Evolutionary conservation across 2,113 vertebrate genomes (phyloP).

Genomic region (Mionectes macconnelli): DNA sequence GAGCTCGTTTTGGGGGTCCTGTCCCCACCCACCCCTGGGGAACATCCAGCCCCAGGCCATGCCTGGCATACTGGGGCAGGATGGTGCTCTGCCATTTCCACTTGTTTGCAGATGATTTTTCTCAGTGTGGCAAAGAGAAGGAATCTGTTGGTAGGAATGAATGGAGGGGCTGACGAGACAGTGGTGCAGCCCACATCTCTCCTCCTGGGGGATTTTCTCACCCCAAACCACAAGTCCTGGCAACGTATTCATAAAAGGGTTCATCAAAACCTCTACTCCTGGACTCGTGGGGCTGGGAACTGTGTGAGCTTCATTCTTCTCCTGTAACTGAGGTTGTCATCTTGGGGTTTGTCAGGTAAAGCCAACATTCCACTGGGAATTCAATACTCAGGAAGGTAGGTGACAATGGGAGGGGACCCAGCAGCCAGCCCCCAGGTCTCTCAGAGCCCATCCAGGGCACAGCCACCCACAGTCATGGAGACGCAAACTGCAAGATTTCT

Average conservation of each 20-base stretch:
- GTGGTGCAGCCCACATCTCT: rapidly evolving
- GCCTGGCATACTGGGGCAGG: background rate
- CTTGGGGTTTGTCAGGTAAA: background rate
- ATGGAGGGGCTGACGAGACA: background rate
- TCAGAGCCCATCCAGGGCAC: background rate
- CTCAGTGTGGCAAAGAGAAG: background rate
- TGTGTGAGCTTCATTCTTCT: background rate
- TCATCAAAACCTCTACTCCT: background rate
- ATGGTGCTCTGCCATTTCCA: background rate
- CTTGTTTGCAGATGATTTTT: background rate
- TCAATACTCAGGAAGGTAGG: background rate
- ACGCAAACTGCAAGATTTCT: background rate
- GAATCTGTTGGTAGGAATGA: background rate
- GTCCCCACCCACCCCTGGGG: background rate
- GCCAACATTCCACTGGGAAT: background rate
- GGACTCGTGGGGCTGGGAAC: background rate
- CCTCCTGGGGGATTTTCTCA: background rate
- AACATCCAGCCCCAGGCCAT: background rate
- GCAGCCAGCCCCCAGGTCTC: background rate
- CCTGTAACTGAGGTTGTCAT: background rate
- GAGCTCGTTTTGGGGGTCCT: background rate
- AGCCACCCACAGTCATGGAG: background rate
- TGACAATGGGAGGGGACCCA: rapidly evolving
- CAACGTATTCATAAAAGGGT: background rate
- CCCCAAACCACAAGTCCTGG: background rate